phyloP scores from a whole-genome alignment of 2,113 vertebrate species.

The Tenrec ecaudatus region DNA sequence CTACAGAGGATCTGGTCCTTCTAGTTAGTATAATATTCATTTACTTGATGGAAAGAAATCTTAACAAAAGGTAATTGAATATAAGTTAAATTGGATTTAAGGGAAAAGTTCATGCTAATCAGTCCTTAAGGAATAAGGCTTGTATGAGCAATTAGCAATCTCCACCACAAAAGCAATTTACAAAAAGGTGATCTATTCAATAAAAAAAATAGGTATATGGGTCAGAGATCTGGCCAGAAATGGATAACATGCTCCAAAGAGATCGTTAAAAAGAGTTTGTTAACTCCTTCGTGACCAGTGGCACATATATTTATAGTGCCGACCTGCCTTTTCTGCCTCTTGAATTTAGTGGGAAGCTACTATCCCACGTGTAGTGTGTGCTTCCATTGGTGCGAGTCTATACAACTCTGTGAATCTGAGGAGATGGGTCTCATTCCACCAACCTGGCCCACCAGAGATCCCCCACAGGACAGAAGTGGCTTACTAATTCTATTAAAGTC shows the following conservation, averaged over 20 bases:
- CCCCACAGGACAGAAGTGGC: no score
- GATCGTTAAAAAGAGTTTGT: no score
- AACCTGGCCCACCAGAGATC: no score
- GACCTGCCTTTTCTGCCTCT: no score
- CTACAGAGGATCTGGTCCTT: background rate
- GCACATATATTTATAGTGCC: no score
- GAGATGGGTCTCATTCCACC: no score
- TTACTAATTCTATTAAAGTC: no score
- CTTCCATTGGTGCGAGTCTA: no score
- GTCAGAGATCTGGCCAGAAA: background rate
- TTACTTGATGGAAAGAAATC: background rate
- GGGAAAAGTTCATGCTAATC: background rate
- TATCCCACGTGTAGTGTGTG: no score
- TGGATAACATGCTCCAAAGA: background rate
- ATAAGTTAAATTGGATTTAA: background rate
- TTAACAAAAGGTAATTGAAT: background rate
- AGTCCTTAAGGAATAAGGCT: background rate
- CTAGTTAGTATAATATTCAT: background rate
- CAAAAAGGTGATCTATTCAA: background rate
- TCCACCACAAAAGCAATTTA: slow-evolving; percentile 1
- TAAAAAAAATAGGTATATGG: background rate
- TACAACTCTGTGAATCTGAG: no score
- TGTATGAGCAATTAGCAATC: background rate
- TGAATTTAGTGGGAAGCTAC: no score
- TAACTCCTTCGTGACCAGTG: no score